These are phyloP conservation scores for Nasonia longicornis DNA, from an alignment of 1,140 invertebrate species.

Conservation along the genomic window DNA sequence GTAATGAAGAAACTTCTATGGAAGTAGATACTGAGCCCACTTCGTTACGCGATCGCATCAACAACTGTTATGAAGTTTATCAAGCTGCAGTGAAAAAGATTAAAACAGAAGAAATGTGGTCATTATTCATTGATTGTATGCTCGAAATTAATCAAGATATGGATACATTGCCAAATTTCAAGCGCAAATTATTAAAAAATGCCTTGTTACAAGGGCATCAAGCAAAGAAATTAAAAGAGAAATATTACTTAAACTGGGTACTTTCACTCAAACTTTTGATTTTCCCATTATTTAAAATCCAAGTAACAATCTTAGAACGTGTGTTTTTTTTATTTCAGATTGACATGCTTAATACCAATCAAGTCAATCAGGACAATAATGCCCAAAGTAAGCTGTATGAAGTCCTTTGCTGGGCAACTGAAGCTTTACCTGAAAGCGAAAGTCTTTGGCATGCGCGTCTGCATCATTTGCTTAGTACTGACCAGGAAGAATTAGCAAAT, in stretches of 20 bases:
- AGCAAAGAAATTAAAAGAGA: constrained; percentile 66
- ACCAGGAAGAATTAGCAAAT: constrained; percentile 57
- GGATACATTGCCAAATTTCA: constrained; percentile 63
- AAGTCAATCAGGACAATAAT: constrained; percentile 51
- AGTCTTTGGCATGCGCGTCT: constrained; percentile 68
- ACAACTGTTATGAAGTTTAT: constrained; percentile 66
- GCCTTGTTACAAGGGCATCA: constrained; percentile 66
- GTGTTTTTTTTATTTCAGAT: constrained; percentile 54
- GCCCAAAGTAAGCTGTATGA: constrained; percentile 59
- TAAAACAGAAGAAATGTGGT: constrained; percentile 71
- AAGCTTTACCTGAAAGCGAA: constrained; percentile 63
- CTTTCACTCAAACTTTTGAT: constrained; percentile 32
- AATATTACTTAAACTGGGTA: constrained; percentile 71
- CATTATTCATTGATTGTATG: constrained; percentile 69
- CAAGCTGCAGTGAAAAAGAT: constrained; percentile 70
- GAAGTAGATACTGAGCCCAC: constrained; percentile 53
- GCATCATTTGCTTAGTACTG: constrained; percentile 59
- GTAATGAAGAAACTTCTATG: constrained; percentile 46
- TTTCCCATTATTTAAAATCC: background rate
- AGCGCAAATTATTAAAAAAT: constrained; percentile 67
- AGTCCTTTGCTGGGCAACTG: constrained; percentile 66
- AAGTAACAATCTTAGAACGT: background rate
- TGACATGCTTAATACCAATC: constrained; percentile 58
- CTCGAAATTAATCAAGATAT: constrained; percentile 66
- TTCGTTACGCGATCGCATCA: constrained; percentile 61